Evolutionary conservation across 2,888 invertebrate genomes (phyloP).

Genomic region (Marronus borbonicus): DNA sequence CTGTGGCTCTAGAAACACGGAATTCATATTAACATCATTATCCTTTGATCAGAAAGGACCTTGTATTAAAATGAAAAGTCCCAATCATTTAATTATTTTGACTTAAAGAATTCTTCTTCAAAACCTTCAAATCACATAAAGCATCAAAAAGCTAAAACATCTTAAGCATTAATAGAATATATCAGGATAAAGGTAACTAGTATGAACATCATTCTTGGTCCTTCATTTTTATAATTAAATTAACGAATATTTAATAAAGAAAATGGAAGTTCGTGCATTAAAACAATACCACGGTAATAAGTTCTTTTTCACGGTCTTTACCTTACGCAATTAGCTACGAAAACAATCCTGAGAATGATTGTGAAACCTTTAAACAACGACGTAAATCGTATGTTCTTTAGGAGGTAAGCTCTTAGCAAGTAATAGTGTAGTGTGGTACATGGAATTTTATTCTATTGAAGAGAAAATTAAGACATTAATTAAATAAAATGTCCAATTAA

Average conservation of each 20-base stretch:
- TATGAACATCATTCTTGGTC: background rate
- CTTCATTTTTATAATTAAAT: background rate
- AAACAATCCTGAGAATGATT: constrained; percentile 17
- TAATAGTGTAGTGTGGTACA: background rate
- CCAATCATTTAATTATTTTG: no score
- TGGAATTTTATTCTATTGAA: background rate
- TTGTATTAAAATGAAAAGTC: background rate
- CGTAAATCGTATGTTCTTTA: background rate
- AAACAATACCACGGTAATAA: background rate
- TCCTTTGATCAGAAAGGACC: background rate
- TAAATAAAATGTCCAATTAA: constrained; percentile 21
- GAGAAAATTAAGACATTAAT: constrained; percentile 8
- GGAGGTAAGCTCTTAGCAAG: no score
- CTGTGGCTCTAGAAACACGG: background rate
- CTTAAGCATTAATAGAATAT: background rate
- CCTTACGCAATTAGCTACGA: background rate
- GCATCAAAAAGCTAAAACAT: background rate
- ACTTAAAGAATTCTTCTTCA: no score
- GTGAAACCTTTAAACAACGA: background rate
- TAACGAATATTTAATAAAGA: background rate
- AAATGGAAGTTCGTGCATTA: background rate
- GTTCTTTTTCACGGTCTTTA: constrained; percentile 10
- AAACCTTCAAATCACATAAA: background rate
- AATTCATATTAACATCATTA: background rate
- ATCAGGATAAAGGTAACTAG: no score